These are phyloP conservation scores for Copsychus sechellarum DNA, from an alignment of 2,113 vertebrate species.

Conservation along the genomic window DNA sequence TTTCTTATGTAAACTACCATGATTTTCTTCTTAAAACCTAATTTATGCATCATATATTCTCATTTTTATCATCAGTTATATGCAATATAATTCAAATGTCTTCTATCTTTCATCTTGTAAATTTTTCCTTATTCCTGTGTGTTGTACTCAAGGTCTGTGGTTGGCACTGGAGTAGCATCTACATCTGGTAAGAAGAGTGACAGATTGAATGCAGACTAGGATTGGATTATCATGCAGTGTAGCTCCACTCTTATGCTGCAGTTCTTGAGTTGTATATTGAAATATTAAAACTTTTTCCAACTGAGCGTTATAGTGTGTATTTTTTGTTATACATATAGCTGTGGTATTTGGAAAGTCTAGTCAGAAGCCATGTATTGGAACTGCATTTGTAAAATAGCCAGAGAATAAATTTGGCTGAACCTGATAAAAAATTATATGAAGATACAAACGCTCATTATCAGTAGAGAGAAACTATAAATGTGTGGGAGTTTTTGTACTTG, in stretches of 20 bases:
- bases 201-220: not conserved
- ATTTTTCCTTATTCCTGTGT: not conserved
- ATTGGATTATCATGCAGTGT: not conserved
- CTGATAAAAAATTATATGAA: not conserved
- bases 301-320: not conserved
- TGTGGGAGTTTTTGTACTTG: rapidly evolving
- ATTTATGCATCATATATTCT: not conserved
- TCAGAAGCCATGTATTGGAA: not conserved
- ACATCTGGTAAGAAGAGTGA: not conserved
- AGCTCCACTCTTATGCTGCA: not conserved
- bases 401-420: not conserved
- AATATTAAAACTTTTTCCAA: not conserved
- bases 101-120: not conserved
- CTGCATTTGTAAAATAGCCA: not conserved
- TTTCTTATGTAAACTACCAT: not conserved
- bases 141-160: not conserved
- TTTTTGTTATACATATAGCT: not conserved
- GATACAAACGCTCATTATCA: not conserved
- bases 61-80: not conserved
- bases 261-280: not conserved
- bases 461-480: not conserved
- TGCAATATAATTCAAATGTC: not conserved
- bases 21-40: not conserved
- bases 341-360: not conserved
- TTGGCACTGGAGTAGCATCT: not conserved